Evolutionary conservation across 2,113 vertebrate species (phyloP).

Genomic region (Poecilia latipinna): DNA sequence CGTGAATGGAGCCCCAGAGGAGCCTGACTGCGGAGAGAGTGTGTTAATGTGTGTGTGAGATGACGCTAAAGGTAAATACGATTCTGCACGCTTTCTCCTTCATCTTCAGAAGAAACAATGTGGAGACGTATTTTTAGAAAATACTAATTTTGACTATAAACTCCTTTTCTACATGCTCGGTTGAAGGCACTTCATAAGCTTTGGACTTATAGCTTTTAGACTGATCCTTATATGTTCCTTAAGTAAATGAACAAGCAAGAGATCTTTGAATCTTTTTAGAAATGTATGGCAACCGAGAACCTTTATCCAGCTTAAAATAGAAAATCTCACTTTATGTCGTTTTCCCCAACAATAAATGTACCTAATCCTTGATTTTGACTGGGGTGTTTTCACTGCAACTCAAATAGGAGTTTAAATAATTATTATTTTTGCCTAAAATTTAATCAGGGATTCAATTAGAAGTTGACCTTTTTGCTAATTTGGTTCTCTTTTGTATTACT

Average conservation of each 20-base stretch:
- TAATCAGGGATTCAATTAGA: not conserved
- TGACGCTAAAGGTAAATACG: conserved; percentile 3
- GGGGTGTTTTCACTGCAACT: not conserved
- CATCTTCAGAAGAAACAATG: conserved; percentile 9
- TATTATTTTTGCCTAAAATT: not conserved
- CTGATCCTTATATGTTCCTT: not conserved
- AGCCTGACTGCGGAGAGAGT: conserved; percentile 14
- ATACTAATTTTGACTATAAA: conserved; percentile 6
- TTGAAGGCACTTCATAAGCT: not conserved
- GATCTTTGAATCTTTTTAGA: not conserved
- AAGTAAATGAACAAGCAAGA: not conserved
- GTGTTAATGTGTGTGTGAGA: not conserved
- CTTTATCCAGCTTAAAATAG: not conserved
- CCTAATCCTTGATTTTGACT: not conserved
- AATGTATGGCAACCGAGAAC: not conserved
- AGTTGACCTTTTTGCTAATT: not conserved
- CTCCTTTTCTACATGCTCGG: not conserved
- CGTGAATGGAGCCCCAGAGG: conserved; percentile 7
- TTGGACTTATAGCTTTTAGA: not conserved
- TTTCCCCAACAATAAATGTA: too few relatives aligned
- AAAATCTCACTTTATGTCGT: not conserved
- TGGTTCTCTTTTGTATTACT: not conserved
- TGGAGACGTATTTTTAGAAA: conserved; percentile 26
- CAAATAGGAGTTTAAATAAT: not conserved
- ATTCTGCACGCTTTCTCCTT: conserved; percentile 9